Evolutionary conservation across 1,140 invertebrate genomes (phyloP).

Genomic region (Bombus fervidus): DNA sequence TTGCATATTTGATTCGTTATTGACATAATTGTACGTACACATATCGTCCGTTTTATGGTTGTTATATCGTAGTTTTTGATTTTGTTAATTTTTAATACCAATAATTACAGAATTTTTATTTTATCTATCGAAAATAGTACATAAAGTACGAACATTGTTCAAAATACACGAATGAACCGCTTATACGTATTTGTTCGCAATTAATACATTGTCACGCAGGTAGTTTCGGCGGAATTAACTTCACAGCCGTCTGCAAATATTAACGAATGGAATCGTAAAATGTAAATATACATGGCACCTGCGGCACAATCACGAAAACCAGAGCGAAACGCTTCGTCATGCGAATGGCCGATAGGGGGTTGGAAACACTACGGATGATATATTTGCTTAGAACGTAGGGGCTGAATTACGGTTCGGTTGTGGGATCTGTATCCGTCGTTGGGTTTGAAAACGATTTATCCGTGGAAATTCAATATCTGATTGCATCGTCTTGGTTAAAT

Average conservation of each 20-base stretch:
- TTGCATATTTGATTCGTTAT: not conserved
- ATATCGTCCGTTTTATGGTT: not conserved
- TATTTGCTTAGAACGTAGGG: conserved; percentile 25
- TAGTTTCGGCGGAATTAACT: conserved; percentile 14
- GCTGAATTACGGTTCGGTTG: conserved; percentile 22
- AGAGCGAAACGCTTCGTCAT: conserved; percentile 27
- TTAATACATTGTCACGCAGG: conserved; percentile 2
- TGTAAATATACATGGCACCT: conserved; percentile 25
- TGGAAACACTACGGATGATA: conserved; percentile 1
- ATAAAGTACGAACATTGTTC: not conserved
- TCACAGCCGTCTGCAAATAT: not conserved
- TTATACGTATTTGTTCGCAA: not conserved
- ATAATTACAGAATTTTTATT: not conserved
- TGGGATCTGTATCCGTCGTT: conserved; percentile 11
- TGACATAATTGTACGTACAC: not conserved
- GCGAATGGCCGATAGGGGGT: not conserved
- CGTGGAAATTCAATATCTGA: conserved; percentile 18
- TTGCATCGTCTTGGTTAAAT: not conserved
- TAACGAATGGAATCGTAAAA: conserved; percentile 29
- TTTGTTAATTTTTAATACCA: not conserved
- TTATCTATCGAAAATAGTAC: not conserved
- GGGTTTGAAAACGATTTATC: conserved; percentile 26
- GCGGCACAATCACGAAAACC: conserved; percentile 12
- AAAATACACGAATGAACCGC: not conserved
- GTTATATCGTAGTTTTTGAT: not conserved